Conservation (phyloP, 1,140 invertebrate species). For the Bombus huntii region DNA sequence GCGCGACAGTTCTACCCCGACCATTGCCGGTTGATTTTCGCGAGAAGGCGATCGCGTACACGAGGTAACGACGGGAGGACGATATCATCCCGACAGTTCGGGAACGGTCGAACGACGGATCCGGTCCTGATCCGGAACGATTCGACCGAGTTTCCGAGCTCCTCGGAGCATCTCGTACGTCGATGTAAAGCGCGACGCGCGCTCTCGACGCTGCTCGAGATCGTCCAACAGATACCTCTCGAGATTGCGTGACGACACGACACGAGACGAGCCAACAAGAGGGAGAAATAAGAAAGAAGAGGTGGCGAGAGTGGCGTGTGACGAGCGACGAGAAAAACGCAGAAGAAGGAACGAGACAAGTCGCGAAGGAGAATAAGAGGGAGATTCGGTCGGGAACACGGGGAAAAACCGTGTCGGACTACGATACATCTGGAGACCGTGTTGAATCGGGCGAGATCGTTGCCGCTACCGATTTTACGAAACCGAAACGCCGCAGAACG, state of each 20-base stretch:
- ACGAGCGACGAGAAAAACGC: neutral
- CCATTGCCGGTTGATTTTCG: conserved; percentile 76
- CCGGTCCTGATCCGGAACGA: neutral
- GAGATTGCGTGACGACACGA: neutral
- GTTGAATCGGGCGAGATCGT: conserved; percentile 30
- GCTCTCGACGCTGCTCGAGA: neutral
- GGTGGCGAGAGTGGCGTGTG: neutral
- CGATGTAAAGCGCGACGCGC: neutral
- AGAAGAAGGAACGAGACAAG: too few species aligned
- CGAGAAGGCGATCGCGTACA: conserved; percentile 43
- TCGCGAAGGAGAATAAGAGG: neutral
- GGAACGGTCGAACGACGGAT: neutral
- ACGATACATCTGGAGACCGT: conserved; percentile 57
- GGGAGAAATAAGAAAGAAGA: neutral
- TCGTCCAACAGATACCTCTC: neutral
- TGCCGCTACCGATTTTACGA: conserved; percentile 9
- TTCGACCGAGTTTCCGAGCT: conserved; percentile 9
- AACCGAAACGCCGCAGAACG: conserved; percentile 14
- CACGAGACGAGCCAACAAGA: neutral
- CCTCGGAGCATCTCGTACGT: neutral
- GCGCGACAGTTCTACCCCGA: conserved; percentile 82
- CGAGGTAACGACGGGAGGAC: neutral
- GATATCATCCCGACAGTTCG: neutral
- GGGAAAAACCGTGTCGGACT: conserved; percentile 33
- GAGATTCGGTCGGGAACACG: neutral